phyloP scores from a whole-genome alignment of 2,797 vertebrate species.

The Manis pentadactyla region DNA sequence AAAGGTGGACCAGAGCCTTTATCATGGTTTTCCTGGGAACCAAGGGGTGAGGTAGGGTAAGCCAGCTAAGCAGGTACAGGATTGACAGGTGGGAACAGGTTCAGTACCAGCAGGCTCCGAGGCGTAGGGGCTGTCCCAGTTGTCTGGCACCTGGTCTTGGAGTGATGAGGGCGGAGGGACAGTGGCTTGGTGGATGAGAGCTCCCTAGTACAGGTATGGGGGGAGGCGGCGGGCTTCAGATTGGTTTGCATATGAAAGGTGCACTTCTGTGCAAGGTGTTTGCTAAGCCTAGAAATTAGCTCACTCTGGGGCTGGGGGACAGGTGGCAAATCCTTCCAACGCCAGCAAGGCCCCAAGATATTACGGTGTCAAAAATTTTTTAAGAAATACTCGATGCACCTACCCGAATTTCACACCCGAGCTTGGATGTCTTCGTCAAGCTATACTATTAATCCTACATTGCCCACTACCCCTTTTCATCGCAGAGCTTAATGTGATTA shows the following conservation, averaged over 20 bases:
- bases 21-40: neutral
- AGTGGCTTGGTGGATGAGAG: neutral
- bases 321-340: neutral
- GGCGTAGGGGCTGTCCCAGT: neutral
- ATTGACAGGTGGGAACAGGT: neutral
- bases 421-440: neutral
- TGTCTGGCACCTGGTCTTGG: neutral
- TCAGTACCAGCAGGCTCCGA: neutral
- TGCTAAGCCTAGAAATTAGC: neutral
- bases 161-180: neutral
- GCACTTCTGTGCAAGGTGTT: neutral
- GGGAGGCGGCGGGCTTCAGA: neutral
- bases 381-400: neutral
- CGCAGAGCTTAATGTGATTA: neutral
- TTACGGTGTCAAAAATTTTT: too few relatives aligned
- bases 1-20: neutral
- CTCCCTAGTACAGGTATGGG: too few relatives aligned
- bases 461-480: neutral
- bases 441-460: neutral
- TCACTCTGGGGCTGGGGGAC: neutral
- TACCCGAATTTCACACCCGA: neutral
- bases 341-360: neutral
- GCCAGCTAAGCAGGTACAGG: neutral
- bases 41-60: neutral
- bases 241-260: neutral